These are phyloP conservation scores for Typhlichthys eigenmanni DNA, from an alignment of 2,797 vertebrate genomes.

Conservation along the genomic window DNA sequence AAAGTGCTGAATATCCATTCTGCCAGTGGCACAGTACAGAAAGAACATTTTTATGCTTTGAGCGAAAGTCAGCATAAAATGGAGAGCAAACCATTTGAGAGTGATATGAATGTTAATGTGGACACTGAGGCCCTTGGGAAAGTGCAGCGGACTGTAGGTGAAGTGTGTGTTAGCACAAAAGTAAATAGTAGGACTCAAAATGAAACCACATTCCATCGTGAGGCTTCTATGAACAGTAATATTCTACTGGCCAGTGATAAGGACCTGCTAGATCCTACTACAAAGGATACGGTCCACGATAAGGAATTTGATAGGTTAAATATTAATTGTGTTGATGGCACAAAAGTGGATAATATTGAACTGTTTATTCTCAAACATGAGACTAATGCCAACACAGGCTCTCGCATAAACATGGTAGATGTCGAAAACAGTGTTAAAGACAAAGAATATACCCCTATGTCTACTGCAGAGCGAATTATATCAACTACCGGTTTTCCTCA, in stretches of 20 bases:
- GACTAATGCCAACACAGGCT: not conserved
- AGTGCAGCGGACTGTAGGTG: no score
- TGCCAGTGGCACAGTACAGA: not conserved
- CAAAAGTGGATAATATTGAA: not conserved
- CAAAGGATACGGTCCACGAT: no score
- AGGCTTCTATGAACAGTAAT: no score
- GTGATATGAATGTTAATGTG: no score
- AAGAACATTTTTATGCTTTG: not conserved
- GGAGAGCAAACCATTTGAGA: no score
- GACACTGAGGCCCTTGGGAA: no score
- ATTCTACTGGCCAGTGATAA: no score
- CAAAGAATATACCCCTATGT: not conserved
- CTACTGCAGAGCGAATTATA: not conserved
- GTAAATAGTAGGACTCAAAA: no score
- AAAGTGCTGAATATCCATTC: not conserved
- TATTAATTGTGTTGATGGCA: not conserved
- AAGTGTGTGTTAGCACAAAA: no score
- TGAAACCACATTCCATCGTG: no score
- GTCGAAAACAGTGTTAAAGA: not conserved
- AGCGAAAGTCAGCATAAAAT: not conserved
- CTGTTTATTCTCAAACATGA: not conserved
- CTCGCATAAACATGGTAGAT: not conserved
- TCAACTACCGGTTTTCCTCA: not conserved
- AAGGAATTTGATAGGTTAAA: not conserved
- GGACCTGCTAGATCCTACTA: no score